phyloP scores from a whole-genome alignment of 2,113 vertebrate genomes.

The Cairina moschata region DNA sequence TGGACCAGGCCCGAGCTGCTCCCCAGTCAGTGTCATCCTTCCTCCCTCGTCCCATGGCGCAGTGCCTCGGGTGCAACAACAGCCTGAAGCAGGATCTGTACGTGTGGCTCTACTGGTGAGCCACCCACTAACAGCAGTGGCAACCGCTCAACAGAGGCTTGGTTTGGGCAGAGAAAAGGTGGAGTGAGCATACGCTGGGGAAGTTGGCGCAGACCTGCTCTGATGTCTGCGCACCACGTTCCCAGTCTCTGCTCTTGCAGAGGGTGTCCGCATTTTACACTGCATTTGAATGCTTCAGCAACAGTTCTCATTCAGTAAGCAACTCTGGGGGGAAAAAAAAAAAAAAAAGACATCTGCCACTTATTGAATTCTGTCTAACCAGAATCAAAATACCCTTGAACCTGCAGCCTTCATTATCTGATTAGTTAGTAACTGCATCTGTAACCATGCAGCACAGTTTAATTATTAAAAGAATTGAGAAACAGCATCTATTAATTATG shows the following conservation, averaged over 20 bases:
- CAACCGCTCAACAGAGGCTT: accelerated
- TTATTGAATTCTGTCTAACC: accelerated
- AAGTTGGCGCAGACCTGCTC: background rate
- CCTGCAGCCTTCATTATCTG: accelerated
- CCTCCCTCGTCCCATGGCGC: background rate
- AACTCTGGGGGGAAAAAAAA: too few species aligned
- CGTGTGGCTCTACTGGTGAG: accelerated
- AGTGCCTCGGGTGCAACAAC: background rate
- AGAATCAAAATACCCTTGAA: background rate
- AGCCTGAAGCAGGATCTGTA: accelerated
- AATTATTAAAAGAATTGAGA: background rate
- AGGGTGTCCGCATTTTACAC: accelerated
- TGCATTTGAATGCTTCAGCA: accelerated
- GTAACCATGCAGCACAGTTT: too few species aligned
- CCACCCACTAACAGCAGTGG: background rate
- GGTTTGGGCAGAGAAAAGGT: background rate
- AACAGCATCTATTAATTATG: background rate
- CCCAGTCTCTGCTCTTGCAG: accelerated
- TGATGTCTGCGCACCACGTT: accelerated
- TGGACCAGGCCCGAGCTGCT: background rate
- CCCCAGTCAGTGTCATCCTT: accelerated
- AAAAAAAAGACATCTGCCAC: background rate
- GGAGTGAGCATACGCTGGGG: accelerated
- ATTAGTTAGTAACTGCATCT: background rate
- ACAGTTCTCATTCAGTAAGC: accelerated